These are phyloP conservation scores for Sylvietta virens DNA, from an alignment of 2,113 vertebrate genomes.

Conservation along the genomic window DNA sequence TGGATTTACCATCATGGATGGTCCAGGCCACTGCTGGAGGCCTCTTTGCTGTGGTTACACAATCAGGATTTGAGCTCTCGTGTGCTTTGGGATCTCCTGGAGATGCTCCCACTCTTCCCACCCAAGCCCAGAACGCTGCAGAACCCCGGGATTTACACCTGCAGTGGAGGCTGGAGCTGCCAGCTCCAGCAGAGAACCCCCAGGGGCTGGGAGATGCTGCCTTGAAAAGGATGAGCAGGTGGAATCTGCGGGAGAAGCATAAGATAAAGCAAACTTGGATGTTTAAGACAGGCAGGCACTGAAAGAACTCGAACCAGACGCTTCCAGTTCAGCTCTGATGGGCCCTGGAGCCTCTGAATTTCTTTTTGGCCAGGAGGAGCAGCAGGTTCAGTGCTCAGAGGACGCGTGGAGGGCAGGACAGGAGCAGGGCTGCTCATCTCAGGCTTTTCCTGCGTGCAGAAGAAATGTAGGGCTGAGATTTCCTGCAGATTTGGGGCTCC, in stretches of 20 bases:
- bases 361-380: neutral
- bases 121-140: neutral
- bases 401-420: neutral
- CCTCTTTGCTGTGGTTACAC: neutral
- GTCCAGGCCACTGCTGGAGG: neutral
- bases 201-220: neutral
- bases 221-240: neutral
- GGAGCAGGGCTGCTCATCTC: neutral
- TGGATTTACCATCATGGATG: neutral
- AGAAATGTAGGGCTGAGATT: neutral
- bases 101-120: neutral
- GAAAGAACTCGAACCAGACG: neutral
- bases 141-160: neutral
- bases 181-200: neutral
- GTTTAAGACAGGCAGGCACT: neutral
- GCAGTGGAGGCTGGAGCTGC: neutral
- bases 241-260: neutral
- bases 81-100: neutral
- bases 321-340: neutral
- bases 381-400: neutral
- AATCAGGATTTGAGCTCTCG: neutral
- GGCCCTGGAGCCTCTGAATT: neutral
- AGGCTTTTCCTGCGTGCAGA: neutral
- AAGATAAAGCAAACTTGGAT: neutral
- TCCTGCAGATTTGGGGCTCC: neutral